These are phyloP conservation scores for Hyles euphorbiae DNA, from an alignment of 1,140 invertebrate genomes.

Conservation along the genomic window DNA sequence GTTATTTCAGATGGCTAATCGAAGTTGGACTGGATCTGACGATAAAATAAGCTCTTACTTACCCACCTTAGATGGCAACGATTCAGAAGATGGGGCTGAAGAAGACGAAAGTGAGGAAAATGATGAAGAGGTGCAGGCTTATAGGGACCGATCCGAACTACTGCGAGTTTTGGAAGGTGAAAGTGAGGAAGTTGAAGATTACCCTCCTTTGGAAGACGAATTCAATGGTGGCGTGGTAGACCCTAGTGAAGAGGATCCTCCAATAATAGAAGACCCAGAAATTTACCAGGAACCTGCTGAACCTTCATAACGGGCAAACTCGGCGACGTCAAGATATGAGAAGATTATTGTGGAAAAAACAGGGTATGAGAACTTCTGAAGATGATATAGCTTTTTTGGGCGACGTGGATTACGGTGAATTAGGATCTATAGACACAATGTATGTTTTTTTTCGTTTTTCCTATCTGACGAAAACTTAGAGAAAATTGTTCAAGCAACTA, in stretches of 20 bases:
- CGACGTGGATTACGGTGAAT: neutral
- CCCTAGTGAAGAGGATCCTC: constrained; percentile 5
- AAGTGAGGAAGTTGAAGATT: constrained; percentile 2
- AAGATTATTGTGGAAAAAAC: constrained; percentile 6
- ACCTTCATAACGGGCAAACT: constrained; percentile 5
- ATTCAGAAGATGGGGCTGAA: constrained; percentile 15
- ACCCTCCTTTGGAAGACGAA: constrained; percentile 2
- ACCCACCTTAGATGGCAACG: constrained; percentile 8
- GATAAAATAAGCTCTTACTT: constrained; percentile 11
- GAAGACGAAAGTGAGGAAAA: constrained; percentile 12
- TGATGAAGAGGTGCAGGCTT: constrained; percentile 12
- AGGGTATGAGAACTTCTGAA: constrained; percentile 7
- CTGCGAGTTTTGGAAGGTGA: constrained; percentile 12
- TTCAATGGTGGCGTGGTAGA: constrained; percentile 4
- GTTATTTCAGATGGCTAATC: constrained; percentile 14
- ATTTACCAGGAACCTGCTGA: constrained; percentile 5
- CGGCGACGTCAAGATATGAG: constrained; percentile 2
- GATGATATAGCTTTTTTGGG: constrained; percentile 6
- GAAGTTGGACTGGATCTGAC: constrained; percentile 12
- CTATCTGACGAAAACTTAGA: constrained; percentile 23
- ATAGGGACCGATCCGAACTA: constrained; percentile 3
- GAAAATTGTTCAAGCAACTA: constrained; percentile 33
- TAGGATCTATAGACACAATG: constrained; percentile 5
- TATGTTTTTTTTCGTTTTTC: neutral
- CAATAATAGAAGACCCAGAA: constrained; percentile 6